phyloP scores from a whole-genome alignment of 2,113 vertebrate genomes.

The Strix uralensis region DNA sequence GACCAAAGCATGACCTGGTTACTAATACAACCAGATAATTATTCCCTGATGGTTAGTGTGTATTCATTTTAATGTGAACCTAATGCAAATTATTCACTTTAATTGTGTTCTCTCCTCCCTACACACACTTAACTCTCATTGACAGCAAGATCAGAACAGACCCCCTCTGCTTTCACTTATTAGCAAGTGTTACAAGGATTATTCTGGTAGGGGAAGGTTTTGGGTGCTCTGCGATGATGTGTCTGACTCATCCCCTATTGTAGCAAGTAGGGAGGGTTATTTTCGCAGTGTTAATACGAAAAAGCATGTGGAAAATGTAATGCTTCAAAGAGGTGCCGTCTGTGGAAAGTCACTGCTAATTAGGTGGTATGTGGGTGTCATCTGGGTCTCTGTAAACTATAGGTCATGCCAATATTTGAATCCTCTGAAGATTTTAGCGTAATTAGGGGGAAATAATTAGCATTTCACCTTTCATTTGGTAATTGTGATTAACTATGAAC shows the following conservation, averaged over 20 bases:
- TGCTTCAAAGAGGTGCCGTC: conserved; percentile 31
- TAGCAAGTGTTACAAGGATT: conserved; percentile 37
- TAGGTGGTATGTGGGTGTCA: conserved; percentile 46
- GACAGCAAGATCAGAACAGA: conserved; percentile 7
- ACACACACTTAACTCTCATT: neutral
- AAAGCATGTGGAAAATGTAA: conserved; percentile 50
- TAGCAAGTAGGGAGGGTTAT: conserved; percentile 32
- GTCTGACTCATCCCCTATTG: conserved; percentile 58
- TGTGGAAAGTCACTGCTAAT: conserved; percentile 56
- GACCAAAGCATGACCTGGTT: conserved; percentile 15
- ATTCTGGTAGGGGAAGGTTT: conserved; percentile 6
- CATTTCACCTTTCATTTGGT: conserved; percentile 28
- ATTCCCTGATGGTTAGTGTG: neutral
- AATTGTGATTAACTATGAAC: conserved; percentile 35
- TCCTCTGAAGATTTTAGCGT: neutral
- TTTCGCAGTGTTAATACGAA: conserved; percentile 32
- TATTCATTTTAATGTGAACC: neutral
- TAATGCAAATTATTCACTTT: conserved; percentile 28
- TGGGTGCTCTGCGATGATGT: neutral
- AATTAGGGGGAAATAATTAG: conserved; percentile 47
- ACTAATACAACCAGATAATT: conserved; percentile 25
- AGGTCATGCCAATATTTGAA: conserved; percentile 67
- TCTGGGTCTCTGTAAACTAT: conserved; percentile 46
- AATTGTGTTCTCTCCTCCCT: conserved; percentile 30
- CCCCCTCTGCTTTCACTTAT: conserved; percentile 14